phyloP scores from a whole-genome alignment of 1,140 invertebrate species.

The Rhopalosiphum maidis region DNA sequence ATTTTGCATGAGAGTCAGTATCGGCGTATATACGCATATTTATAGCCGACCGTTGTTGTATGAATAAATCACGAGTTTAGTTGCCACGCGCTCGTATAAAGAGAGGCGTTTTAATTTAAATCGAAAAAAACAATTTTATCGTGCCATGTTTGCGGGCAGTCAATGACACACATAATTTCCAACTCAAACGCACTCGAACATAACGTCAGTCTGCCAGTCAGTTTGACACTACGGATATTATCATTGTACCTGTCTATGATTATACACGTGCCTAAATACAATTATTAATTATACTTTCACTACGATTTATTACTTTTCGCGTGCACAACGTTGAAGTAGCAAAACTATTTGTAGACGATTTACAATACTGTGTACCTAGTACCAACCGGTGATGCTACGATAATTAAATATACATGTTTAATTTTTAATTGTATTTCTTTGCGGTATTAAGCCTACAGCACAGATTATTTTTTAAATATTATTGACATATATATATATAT shows the following conservation, averaged over 20 bases:
- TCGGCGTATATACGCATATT: not conserved
- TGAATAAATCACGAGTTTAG: slow-evolving; percentile 29
- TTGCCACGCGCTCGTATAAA: not conserved
- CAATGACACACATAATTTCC: slow-evolving; percentile 11
- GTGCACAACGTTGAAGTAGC: not conserved
- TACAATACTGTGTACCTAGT: not conserved
- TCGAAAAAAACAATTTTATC: slow-evolving; percentile 35
- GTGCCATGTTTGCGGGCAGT: not conserved
- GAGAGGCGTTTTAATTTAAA: slow-evolving; percentile 7
- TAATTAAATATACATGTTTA: not conserved
- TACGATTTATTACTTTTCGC: not conserved
- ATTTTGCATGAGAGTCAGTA: slow-evolving; percentile 20
- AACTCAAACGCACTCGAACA: not conserved
- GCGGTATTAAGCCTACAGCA: not conserved
- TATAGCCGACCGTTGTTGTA: not conserved
- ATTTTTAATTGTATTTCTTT: not conserved
- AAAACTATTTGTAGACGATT: not conserved
- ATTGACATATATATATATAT: not conserved
- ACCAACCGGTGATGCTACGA: no score
- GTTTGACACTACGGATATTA: not conserved
- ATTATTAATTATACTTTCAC: not conserved
- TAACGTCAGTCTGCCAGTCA: not conserved
- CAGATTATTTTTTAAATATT: not conserved
- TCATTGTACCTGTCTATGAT: not conserved
- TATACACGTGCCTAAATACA: not conserved